Evolutionary conservation across 2,888 invertebrate genomes (phyloP).

Genomic region (Strigamia crassipes): DNA sequence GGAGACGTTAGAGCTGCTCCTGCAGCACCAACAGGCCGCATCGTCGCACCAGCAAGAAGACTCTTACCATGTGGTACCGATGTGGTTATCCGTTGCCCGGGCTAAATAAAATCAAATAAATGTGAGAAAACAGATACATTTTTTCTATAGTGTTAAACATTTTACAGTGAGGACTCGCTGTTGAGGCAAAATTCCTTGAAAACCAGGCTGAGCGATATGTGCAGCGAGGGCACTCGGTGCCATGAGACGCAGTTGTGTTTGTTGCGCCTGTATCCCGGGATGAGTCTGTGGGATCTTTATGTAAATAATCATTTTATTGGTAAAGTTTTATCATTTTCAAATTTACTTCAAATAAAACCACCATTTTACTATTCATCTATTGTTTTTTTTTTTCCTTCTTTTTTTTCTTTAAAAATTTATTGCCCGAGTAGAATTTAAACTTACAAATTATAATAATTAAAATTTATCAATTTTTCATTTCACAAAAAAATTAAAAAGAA

Average conservation of each 20-base stretch:
- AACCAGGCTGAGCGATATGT: slow-evolving; percentile 41
- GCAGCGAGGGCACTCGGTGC: slow-evolving; percentile 41
- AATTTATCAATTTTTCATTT: too few relatives aligned
- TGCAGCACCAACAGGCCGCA: slow-evolving; percentile 34
- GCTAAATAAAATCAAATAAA: slow-evolving; percentile 35
- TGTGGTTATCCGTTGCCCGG: slow-evolving; percentile 44
- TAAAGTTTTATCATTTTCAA: background rate
- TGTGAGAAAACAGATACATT: background rate
- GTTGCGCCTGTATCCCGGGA: slow-evolving; percentile 11
- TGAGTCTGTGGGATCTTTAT: slow-evolving; percentile 44
- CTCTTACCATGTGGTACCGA: slow-evolving; percentile 42
- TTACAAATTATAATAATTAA: too few relatives aligned
- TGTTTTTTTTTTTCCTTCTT: background rate
- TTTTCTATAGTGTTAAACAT: background rate
- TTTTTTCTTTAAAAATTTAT: too few relatives aligned
- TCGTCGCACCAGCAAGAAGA: background rate
- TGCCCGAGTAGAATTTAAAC: too few relatives aligned
- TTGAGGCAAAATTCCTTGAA: slow-evolving; percentile 48
- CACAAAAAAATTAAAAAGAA: too few relatives aligned
- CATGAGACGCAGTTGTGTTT: slow-evolving; percentile 41
- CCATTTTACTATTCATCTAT: background rate
- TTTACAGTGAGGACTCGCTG: slow-evolving; percentile 52
- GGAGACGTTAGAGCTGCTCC: slow-evolving; percentile 43
- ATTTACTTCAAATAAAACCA: background rate
- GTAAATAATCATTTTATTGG: background rate